Conservation (phyloP, 2,888 invertebrate genomes). For the Biston stratarius region DNA sequence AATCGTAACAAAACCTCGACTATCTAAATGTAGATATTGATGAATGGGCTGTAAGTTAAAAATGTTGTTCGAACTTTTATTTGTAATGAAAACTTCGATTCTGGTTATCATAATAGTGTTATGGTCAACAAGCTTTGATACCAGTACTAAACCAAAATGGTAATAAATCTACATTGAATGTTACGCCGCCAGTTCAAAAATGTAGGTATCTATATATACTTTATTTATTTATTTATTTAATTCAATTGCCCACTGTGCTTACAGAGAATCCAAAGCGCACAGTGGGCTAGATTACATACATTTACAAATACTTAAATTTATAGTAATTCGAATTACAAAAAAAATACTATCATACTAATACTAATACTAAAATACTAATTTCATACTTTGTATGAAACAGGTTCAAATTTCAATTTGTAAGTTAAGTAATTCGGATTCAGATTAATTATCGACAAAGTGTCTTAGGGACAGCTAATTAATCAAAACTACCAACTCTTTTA, state of each 20-base stretch:
- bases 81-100: constrained; percentile 37
- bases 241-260: too few species aligned
- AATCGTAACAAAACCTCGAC: constrained; percentile 35
- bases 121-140: constrained; percentile 61
- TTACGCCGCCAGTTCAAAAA: constrained; percentile 57
- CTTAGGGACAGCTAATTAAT: constrained; percentile 81
- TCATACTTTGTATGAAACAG: constrained; percentile 63
- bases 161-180: constrained; percentile 70
- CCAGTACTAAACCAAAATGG: constrained; percentile 63
- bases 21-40: constrained; percentile 25
- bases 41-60: constrained; percentile 28
- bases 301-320: too few species aligned
- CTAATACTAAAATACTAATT: too few species aligned
- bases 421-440: constrained; percentile 70
- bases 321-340: too few species aligned
- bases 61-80: constrained; percentile 31
- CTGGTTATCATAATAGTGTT: constrained; percentile 58
- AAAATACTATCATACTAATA: too few species aligned
- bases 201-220: too few species aligned
- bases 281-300: too few species aligned
- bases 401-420: constrained; percentile 77
- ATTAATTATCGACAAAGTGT: constrained; percentile 79
- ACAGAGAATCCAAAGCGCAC: too few species aligned
- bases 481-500: constrained; percentile 64
- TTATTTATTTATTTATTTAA: too few species aligned